Evolutionary conservation across 2,888 invertebrate species (phyloP).

Genomic region (Yponomeuta plumbellus): DNA sequence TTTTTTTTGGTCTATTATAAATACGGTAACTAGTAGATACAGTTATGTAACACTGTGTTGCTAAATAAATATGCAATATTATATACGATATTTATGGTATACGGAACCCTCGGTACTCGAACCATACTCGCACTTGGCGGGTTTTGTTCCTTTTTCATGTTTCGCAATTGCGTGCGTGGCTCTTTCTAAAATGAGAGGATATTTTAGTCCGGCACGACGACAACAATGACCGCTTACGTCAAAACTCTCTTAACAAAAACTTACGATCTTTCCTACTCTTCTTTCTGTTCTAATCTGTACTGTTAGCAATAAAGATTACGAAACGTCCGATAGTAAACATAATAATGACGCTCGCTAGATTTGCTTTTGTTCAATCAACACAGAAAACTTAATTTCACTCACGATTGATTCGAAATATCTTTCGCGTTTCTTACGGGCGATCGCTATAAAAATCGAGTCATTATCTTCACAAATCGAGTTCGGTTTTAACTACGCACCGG

Average conservation of each 20-base stretch:
- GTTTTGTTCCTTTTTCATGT: not conserved
- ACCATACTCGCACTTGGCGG: too few species aligned
- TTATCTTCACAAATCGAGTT: not conserved
- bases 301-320: not conserved
- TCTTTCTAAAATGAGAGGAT: not conserved
- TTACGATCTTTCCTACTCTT: not conserved
- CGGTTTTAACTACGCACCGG: not conserved
- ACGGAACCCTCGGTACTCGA: too few species aligned
- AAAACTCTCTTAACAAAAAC: not conserved
- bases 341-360: not conserved
- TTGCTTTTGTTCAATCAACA: slow-evolving; percentile 1
- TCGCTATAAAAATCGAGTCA: not conserved
- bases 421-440: not conserved
- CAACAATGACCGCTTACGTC: not conserved
- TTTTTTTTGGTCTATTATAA: too few species aligned
- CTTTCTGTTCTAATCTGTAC: not conserved
- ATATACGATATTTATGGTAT: too few species aligned
- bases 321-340: not conserved
- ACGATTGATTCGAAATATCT: slow-evolving; percentile 24
- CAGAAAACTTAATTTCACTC: slow-evolving; percentile 25
- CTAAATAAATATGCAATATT: too few species aligned
- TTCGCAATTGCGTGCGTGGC: not conserved
- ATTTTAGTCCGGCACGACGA: not conserved
- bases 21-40: too few species aligned
- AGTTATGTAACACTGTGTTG: too few species aligned